Evolutionary conservation across 1,140 invertebrate species (phyloP).

Genomic region (Anoplophora glabripennis): DNA sequence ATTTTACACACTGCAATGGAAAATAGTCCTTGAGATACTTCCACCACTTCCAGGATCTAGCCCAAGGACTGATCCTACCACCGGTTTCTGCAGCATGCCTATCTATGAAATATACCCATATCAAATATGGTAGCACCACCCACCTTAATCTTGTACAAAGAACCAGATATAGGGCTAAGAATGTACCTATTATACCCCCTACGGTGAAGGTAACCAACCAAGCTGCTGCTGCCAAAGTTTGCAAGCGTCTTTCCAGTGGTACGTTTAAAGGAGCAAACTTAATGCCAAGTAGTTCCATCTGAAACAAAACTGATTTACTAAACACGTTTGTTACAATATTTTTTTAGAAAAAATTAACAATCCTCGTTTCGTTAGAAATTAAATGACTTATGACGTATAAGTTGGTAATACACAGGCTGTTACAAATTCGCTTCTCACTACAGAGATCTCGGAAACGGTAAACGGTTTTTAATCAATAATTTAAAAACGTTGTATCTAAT

Average conservation of each 20-base stretch:
- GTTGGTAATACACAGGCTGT: too few relatives aligned
- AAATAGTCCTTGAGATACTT: slow-evolving; percentile 78
- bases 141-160: slow-evolving; percentile 55
- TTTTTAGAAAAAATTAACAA: too few relatives aligned
- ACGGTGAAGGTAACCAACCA: slow-evolving; percentile 68
- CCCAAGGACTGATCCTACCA: slow-evolving; percentile 51
- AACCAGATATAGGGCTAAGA: slow-evolving; percentile 54
- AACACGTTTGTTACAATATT: too few relatives aligned
- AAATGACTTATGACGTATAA: too few relatives aligned
- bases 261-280: slow-evolving; percentile 78
- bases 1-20: slow-evolving; percentile 79
- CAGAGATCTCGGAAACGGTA: too few relatives aligned
- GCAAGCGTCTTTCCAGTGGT: slow-evolving; percentile 69
- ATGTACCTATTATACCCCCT: slow-evolving; percentile 55
- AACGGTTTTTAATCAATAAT: too few relatives aligned
- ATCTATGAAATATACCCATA: slow-evolving; percentile 57
- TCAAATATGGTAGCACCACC: slow-evolving; percentile 59
- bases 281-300: slow-evolving; percentile 45
- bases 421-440: too few relatives aligned
- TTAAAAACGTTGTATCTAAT: too few relatives aligned
- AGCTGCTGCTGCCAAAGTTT: slow-evolving; percentile 70
- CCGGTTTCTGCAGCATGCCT: slow-evolving; percentile 25
- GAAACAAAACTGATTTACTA: slow-evolving; percentile 12
- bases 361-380: too few relatives aligned
- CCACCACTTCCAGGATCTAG: slow-evolving; percentile 69